These are phyloP conservation scores for Hydrozoanthus tunicans DNA, from an alignment of 64 coral and sea anemone species.

Conservation along the genomic window DNA sequence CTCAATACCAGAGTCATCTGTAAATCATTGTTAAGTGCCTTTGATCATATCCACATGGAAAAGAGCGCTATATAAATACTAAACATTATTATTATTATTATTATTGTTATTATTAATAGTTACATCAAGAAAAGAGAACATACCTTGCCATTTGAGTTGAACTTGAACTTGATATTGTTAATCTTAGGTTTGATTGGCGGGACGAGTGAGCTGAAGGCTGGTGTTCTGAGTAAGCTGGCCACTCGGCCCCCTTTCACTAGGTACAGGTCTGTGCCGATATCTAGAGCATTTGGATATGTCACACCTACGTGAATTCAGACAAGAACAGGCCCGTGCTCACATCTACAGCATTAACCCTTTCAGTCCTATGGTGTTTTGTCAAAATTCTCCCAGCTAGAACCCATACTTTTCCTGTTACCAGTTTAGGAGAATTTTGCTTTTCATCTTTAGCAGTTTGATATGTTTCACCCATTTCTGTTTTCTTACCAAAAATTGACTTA, in stretches of 20 bases:
- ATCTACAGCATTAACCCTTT: too few species aligned
- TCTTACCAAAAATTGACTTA: too few species aligned
- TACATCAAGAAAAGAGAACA: background rate
- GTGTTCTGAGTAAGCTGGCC: slow-evolving; percentile 65
- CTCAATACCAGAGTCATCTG: too few species aligned
- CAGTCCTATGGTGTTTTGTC: too few species aligned
- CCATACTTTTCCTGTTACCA: too few species aligned
- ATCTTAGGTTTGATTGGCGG: slow-evolving; percentile 72
- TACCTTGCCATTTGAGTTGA: slow-evolving; percentile 84
- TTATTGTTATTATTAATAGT: background rate
- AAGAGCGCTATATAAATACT: background rate
- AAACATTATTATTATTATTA: background rate
- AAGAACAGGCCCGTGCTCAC: background rate
- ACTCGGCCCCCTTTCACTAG: slow-evolving; percentile 72
- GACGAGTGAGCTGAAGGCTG: slow-evolving; percentile 61
- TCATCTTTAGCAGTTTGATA: too few species aligned
- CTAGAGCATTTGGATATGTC: slow-evolving; percentile 34
- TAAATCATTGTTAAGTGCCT: too few species aligned
- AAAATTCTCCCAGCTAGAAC: too few species aligned
- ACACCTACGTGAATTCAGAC: slow-evolving; percentile 20
- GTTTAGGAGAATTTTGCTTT: too few species aligned
- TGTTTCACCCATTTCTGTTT: too few species aligned
- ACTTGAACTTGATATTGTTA: slow-evolving; percentile 83
- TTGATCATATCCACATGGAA: background rate
- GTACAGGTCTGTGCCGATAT: slow-evolving; percentile 75